Percentiles rank a stretch among this genome's conserved stretches.
These are phyloP conservation scores for Albula goreensis DNA, from an alignment of 2,113 vertebrate genomes.

Conservation along the genomic window DNA sequence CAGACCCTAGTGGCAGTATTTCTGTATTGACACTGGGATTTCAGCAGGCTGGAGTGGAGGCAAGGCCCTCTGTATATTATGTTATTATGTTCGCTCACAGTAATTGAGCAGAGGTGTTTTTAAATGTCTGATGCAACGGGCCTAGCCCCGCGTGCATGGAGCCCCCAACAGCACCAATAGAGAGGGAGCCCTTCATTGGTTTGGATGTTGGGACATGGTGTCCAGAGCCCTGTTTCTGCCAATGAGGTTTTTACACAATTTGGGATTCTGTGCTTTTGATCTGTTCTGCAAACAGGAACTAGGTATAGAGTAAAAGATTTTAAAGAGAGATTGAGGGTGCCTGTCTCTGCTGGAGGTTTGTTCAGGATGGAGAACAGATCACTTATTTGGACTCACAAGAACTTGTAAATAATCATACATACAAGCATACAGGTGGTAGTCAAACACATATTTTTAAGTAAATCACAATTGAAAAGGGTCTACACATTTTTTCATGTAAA, in stretches of 20 bases:
- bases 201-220: neutral
- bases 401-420: neutral
- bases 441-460: no score
- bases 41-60: neutral
- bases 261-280: neutral
- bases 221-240: neutral
- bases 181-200: neutral
- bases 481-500: no score
- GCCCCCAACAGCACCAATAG: neutral
- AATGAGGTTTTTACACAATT: no score
- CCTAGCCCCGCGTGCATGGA: no score
- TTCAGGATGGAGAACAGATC: neutral
- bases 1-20: neutral
- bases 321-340: no score
- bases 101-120: neutral
- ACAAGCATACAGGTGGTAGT: neutral
- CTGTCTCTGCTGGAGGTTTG: no score
- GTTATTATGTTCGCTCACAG: no score
- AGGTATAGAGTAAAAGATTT: neutral
- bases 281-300: neutral
- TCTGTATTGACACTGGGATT: neutral
- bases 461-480: no score
- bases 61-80: no score
- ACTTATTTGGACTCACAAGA: neutral
- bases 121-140: no score